Conservation (phyloP, 2,113 vertebrate genomes). For the Cyrtonyx montezumae region DNA sequence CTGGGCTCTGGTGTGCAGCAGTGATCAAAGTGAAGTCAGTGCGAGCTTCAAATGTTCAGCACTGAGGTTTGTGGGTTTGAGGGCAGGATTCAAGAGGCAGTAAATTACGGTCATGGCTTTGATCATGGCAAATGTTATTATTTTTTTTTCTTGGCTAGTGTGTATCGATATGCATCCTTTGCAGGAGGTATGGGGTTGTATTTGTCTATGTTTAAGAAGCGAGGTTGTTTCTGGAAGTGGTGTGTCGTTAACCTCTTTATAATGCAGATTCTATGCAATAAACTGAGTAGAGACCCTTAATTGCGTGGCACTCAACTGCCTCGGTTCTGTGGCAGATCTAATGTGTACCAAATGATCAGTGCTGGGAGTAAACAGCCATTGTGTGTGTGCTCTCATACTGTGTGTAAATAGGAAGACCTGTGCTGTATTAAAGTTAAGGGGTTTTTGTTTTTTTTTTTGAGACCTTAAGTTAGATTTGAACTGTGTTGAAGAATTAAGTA, state of each 20-base stretch:
- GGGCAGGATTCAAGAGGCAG: not conserved
- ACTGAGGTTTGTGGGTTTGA: not conserved
- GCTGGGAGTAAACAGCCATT: not conserved
- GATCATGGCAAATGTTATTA: not conserved
- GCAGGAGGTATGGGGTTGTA: fast-evolving
- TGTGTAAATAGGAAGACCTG: not conserved
- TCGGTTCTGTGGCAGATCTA: not conserved
- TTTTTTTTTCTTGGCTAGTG: not conserved
- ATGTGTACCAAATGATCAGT: not conserved
- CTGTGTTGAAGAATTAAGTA: not conserved
- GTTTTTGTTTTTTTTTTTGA: not conserved
- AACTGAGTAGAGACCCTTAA: not conserved
- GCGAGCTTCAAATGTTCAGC: not conserved
- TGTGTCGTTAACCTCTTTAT: not conserved
- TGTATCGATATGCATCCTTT: not conserved
- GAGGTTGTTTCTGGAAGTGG: not conserved
- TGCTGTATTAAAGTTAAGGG: not conserved
- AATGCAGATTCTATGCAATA: not conserved
- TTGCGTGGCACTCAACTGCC: not conserved
- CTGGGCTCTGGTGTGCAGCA: not conserved
- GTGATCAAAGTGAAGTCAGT: not conserved
- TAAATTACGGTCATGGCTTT: slow-evolving; percentile 2
- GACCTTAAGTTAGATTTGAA: not conserved
- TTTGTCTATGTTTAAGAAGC: not conserved
- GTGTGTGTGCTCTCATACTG: not conserved